Conservation (phyloP, 2,888 invertebrate species). For the Eupithecia subfuscata region DNA sequence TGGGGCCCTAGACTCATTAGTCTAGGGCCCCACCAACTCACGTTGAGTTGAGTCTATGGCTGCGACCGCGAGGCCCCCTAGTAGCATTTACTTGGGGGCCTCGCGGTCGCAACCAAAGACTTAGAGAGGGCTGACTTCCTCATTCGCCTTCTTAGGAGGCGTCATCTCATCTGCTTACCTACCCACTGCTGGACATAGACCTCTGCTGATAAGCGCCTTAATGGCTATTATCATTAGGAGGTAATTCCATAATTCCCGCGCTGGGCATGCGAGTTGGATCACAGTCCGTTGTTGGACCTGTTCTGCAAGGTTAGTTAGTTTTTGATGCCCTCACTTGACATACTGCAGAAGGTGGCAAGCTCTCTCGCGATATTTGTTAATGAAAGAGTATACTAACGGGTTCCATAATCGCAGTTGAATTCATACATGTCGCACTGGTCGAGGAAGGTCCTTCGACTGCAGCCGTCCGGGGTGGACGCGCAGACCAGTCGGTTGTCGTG, state of each 20-base stretch:
- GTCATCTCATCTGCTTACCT: neutral
- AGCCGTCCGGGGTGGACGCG: constrained; percentile 60
- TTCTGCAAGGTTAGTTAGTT: neutral
- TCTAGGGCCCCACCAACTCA: too few species aligned
- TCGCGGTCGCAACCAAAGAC: neutral
- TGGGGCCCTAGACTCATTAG: neutral
- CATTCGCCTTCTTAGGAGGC: neutral
- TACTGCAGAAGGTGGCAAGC: neutral
- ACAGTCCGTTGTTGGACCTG: neutral
- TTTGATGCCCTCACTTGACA: neutral
- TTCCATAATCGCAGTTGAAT: constrained; percentile 70
- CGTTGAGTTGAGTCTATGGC: too few species aligned
- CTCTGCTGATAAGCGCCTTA: neutral
- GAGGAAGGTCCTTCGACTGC: constrained; percentile 63
- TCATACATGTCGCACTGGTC: constrained; percentile 78
- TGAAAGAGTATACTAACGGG: constrained; percentile 57
- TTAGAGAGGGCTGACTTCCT: neutral
- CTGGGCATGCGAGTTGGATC: neutral
- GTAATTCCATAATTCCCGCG: too few species aligned
- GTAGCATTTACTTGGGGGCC: neutral
- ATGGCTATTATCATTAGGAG: neutral
- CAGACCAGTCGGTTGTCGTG: constrained; percentile 68
- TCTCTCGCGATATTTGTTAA: neutral
- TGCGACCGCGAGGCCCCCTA: neutral
- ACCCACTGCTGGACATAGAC: neutral